These are phyloP conservation scores for Steatornis caripensis DNA, from an alignment of 2,113 vertebrate species.

Conservation along the genomic window DNA sequence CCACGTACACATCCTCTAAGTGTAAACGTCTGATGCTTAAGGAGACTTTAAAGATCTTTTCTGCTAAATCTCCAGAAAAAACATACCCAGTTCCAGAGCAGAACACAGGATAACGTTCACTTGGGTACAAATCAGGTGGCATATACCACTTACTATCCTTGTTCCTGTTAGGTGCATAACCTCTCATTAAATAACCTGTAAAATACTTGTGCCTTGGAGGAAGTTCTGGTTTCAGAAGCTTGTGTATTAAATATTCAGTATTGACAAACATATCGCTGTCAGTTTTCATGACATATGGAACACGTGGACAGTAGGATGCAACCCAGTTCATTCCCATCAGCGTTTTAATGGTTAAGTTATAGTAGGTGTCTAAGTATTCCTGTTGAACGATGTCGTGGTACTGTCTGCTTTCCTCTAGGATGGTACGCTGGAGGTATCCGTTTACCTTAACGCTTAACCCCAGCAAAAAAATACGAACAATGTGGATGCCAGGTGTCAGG, in stretches of 20 bases:
- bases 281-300: conserved; percentile 94
- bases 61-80: conserved; percentile 91
- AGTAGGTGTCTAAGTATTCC: conserved; percentile 91
- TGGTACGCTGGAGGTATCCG: conserved; percentile 76
- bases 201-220: conserved; percentile 85
- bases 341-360: conserved; percentile 95
- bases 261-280: conserved; percentile 99
- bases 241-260: conserved; percentile 91
- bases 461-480: conserved; percentile 86
- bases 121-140: conserved; percentile 87
- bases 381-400: conserved; percentile 93
- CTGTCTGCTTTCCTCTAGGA: conserved; percentile 85
- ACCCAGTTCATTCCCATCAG: conserved; percentile 99
- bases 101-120: conserved; percentile 90
- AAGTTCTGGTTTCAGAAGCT: conserved; percentile 85
- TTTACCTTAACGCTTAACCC: conserved; percentile 81
- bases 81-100: conserved; percentile 98
- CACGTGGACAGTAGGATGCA: conserved; percentile 82
- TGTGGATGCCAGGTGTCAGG: conserved; percentile 74
- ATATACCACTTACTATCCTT: conserved; percentile 97
- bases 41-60: conserved; percentile 87
- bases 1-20: conserved; percentile 95
- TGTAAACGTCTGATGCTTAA: conserved; percentile 84
- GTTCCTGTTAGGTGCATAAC: conserved; percentile 88
- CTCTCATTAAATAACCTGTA: conserved; percentile 92